phyloP scores from a whole-genome alignment of 2,888 invertebrate species.

The Clepsis dumicolana region DNA sequence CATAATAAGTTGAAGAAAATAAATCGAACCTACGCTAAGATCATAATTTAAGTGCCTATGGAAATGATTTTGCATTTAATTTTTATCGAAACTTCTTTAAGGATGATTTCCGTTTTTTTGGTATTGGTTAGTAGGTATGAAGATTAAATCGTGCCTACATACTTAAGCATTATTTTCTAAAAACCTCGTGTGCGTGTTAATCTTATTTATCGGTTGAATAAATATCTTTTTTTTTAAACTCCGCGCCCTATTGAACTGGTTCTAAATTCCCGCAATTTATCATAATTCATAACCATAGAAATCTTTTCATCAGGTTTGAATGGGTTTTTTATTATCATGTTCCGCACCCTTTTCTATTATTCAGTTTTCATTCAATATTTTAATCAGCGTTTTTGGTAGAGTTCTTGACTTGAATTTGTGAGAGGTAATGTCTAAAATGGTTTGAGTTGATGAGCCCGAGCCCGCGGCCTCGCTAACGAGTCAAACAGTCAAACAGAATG shows the following conservation, averaged over 20 bases:
- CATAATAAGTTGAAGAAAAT: not conserved
- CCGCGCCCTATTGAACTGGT: not conserved
- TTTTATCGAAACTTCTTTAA: not conserved
- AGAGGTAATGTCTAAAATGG: not conserved
- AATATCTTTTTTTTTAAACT: not conserved
- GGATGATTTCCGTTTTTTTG: not conserved
- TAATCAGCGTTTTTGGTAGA: not conserved
- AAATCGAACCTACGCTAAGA: not conserved
- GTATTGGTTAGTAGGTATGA: too few species aligned
- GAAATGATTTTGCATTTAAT: not conserved
- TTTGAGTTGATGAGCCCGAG: not conserved
- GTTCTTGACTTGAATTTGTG: not conserved
- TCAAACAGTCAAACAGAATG: constrained; percentile 55
- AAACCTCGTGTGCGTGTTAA: too few species aligned
- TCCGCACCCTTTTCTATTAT: not conserved
- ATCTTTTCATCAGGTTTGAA: not conserved
- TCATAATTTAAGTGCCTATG: not conserved
- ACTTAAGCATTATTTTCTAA: too few species aligned
- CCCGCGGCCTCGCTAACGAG: not conserved
- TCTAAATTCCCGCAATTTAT: not conserved
- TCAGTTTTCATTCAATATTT: constrained; percentile 6
- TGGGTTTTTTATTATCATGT: constrained; percentile 13
- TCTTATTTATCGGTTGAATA: not conserved
- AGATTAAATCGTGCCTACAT: too few species aligned
- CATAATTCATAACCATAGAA: not conserved